Evolutionary conservation across 2,888 invertebrate species (phyloP).

Genomic region (Cartodere bifasciata): DNA sequence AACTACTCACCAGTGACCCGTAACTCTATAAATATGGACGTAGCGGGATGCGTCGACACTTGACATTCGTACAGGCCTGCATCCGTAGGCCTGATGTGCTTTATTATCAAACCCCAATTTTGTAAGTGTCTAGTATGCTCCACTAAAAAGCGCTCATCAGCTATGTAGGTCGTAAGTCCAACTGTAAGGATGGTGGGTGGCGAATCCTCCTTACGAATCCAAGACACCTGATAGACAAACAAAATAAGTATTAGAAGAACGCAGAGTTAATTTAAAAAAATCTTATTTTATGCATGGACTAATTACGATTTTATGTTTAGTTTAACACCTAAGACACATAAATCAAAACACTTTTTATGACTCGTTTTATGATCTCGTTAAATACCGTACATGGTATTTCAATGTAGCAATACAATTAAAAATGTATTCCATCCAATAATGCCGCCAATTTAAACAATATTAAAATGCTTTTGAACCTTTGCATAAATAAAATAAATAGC

Average conservation of each 20-base stretch:
- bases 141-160: slow-evolving; percentile 51
- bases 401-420: too few relatives aligned
- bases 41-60: slow-evolving; percentile 67
- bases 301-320: too few relatives aligned
- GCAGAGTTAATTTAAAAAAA: slow-evolving; percentile 1
- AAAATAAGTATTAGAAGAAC: too few relatives aligned
- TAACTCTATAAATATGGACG: slow-evolving; percentile 60
- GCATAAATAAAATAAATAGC: too few relatives aligned
- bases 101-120: slow-evolving; percentile 51
- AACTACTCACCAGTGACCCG: slow-evolving; percentile 63
- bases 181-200: slow-evolving; percentile 49
- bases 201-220: slow-evolving; percentile 52
- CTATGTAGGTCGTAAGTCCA: slow-evolving; percentile 51
- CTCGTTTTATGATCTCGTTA: too few relatives aligned
- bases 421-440: too few relatives aligned
- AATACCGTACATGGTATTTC: too few relatives aligned
- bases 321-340: too few relatives aligned
- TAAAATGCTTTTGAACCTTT: too few relatives aligned
- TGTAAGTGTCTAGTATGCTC: slow-evolving; percentile 48
- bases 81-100: slow-evolving; percentile 55
- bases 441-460: too few relatives aligned
- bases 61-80: slow-evolving; percentile 68
- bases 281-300: too few relatives aligned
- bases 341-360: too few relatives aligned
- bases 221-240: slow-evolving; percentile 44